Percentiles rank a stretch among this genome's conserved stretches.
These are phyloP conservation scores for Lophius americanus DNA, from an alignment of 2,797 vertebrate species.

Conservation along the genomic window DNA sequence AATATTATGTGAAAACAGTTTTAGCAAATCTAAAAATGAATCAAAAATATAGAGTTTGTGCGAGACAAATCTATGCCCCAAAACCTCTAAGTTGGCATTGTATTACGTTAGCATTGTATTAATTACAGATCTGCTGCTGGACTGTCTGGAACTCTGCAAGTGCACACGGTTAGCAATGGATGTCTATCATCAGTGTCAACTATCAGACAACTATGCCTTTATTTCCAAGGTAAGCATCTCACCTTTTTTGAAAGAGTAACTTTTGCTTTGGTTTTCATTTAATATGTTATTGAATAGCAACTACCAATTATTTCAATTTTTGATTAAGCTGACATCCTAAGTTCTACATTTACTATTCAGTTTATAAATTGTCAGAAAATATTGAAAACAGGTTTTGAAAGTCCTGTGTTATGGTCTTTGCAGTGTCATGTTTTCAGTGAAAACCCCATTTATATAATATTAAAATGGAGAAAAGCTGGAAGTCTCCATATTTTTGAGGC, in stretches of 20 bases:
- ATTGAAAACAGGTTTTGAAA: too few species aligned
- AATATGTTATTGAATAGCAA: background rate
- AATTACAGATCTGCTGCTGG: constrained; percentile 88
- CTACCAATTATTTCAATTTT: too few species aligned
- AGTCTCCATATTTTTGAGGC: too few species aligned
- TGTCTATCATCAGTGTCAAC: constrained; percentile 93
- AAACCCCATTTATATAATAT: too few species aligned
- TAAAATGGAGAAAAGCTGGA: too few species aligned
- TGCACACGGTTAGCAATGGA: constrained; percentile 88
- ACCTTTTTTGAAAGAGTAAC: background rate
- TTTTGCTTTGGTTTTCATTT: background rate
- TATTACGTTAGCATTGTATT: constrained; percentile 2
- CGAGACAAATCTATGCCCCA: background rate
- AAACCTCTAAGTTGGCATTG: background rate
- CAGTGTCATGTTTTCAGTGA: too few species aligned
- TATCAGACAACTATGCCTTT: constrained; percentile 89
- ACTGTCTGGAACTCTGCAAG: constrained; percentile 93
- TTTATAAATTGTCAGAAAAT: too few species aligned
- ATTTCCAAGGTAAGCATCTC: constrained; percentile 84
- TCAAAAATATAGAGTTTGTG: background rate
- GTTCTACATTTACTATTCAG: too few species aligned
- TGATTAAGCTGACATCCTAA: too few species aligned
- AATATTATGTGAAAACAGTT: background rate
- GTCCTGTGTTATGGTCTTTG: too few species aligned
- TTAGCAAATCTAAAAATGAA: background rate